Percentiles rank a stretch among this genome's conserved stretches.
phyloP scores from a whole-genome alignment of 2,888 invertebrate species.

The Macrosiphum euphorbiae region DNA sequence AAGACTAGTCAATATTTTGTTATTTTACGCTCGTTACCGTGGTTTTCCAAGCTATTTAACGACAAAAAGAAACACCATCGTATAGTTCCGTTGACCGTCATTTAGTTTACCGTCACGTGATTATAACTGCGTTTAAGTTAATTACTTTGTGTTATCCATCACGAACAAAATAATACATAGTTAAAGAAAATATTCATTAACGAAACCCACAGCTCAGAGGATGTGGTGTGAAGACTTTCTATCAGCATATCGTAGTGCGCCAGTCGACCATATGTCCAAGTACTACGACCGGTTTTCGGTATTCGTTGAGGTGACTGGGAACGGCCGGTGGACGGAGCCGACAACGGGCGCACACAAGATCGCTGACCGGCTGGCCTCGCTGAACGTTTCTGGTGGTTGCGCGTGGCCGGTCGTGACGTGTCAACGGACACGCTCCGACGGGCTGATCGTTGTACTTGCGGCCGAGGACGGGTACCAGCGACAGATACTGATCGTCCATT shows the following conservation, averaged over 20 bases:
- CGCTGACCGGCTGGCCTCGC: background rate
- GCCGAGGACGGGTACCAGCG: background rate
- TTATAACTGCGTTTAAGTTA: background rate
- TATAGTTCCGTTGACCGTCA: background rate
- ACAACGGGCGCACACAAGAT: background rate
- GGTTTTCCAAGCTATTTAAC: background rate
- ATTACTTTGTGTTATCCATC: background rate
- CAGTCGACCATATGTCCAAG: background rate
- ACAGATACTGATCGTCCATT: conserved; percentile 18
- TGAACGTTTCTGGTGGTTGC: background rate
- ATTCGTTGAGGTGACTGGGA: background rate
- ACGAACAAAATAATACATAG: background rate
- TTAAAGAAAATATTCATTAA: background rate
- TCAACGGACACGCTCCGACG: conserved; percentile 4
- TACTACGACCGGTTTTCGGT: conserved; percentile 33
- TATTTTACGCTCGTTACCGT: background rate
- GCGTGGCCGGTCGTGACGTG: conserved; percentile 8
- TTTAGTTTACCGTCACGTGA: background rate
- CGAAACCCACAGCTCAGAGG: background rate
- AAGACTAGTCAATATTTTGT: background rate
- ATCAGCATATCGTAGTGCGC: background rate
- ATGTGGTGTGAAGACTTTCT: conserved; percentile 43
- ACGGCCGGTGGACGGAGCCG: conserved; percentile 32
- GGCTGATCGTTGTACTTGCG: background rate
- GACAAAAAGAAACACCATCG: background rate